Conservation (phyloP, 2,888 invertebrate genomes). For the Rotaria magnacalcarata region DNA sequence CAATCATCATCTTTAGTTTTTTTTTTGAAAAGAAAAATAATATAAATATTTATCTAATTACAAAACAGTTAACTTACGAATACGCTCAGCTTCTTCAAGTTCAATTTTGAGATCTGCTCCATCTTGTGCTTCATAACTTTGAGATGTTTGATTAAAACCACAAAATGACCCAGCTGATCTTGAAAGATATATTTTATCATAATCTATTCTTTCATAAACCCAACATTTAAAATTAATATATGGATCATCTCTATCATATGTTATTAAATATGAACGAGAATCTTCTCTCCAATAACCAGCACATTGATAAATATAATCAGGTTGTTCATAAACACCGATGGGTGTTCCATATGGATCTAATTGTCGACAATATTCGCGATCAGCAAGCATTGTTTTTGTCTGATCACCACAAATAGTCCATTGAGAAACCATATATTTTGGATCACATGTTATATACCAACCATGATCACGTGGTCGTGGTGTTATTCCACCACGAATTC, state of each 20-base stretch:
- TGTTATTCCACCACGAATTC: constrained; percentile 90
- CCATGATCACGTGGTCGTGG: constrained; percentile 70
- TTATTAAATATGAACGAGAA: constrained; percentile 87
- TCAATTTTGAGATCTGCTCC: constrained; percentile 80
- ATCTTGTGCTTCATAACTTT: constrained; percentile 78
- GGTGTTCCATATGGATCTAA: constrained; percentile 90
- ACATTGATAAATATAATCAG: constrained; percentile 66
- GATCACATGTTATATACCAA: constrained; percentile 44
- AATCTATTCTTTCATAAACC: constrained; percentile 86
- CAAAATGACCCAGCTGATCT: constrained; percentile 85
- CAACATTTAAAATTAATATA: constrained; percentile 91
- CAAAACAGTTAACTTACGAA: constrained; percentile 39
- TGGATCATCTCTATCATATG: constrained; percentile 89
- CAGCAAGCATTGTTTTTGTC: constrained; percentile 79
- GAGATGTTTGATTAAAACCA: constrained; percentile 80
- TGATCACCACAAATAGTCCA: constrained; percentile 78
- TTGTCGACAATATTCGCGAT: constrained; percentile 90
- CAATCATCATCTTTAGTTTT: constrained; percentile 75
- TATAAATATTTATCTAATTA: neutral
- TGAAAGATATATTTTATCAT: constrained; percentile 79
- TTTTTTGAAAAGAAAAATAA: constrained; percentile 46
- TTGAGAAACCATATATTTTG: constrained; percentile 46
- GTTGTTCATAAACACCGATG: constrained; percentile 62
- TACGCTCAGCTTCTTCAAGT: constrained; percentile 78
- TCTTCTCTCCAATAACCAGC: constrained; percentile 97